phyloP scores from a whole-genome alignment of 2,888 invertebrate genomes.

The Ceriagrion tenellum region DNA sequence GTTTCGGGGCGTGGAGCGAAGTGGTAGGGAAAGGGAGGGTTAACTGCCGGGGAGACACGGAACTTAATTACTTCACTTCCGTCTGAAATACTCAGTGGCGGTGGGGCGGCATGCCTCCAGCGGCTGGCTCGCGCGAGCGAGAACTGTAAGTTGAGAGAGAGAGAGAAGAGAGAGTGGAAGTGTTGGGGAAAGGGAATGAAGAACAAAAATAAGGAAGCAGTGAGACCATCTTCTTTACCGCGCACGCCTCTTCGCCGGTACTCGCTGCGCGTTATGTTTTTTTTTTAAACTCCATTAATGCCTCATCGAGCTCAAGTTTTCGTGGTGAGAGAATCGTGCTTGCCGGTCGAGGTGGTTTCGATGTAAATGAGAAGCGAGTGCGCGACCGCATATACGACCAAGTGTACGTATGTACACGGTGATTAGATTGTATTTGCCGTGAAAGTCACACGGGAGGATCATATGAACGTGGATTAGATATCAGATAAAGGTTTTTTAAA shows the following conservation, averaged over 20 bases:
- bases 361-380: neutral
- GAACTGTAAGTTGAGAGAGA: neutral
- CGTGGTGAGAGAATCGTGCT: neutral
- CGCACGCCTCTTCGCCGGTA: too few relatives aligned
- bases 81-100: neutral
- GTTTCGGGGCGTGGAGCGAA: neutral
- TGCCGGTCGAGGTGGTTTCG: neutral
- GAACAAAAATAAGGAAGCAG: too few relatives aligned
- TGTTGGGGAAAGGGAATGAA: neutral
- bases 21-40: neutral
- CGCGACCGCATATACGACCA: too few relatives aligned
- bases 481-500: too few relatives aligned
- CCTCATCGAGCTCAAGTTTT: neutral
- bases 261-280: neutral
- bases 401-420: too few relatives aligned
- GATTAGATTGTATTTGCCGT: too few relatives aligned
- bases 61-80: conserved; percentile 13
- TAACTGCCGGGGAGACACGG: conserved; percentile 3
- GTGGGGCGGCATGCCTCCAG: neutral
- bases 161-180: neutral
- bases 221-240: too few relatives aligned
- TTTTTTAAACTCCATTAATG: conserved; percentile 9
- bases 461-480: too few relatives aligned
- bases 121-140: neutral
- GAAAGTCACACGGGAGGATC: too few relatives aligned